A percentile compares a stretch with the other conserved stretches of the same genome.
Evolutionary conservation across 1,140 invertebrate species (phyloP).

Genomic region (Brachionus paranguensis): DNA sequence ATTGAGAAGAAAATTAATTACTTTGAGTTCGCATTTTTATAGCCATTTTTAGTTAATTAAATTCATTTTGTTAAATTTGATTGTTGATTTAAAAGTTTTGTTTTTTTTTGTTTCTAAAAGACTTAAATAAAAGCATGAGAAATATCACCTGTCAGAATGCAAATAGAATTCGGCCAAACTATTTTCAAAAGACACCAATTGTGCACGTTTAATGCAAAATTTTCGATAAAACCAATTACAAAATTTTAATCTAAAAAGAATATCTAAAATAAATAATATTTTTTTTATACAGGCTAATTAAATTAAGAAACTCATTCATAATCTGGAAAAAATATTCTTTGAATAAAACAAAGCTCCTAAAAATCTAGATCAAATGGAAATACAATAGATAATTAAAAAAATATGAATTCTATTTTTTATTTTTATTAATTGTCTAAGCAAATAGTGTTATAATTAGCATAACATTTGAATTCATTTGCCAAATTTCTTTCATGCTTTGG

Average conservation of each 20-base stretch:
- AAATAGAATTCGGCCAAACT: background rate
- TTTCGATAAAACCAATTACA: background rate
- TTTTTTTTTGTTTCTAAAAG: background rate
- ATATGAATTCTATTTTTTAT: background rate
- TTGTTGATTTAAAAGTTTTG: background rate
- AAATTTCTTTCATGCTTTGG: constrained; percentile 80
- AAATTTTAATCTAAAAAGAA: background rate
- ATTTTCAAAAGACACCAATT: background rate
- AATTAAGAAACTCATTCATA: background rate
- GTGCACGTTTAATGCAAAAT: background rate
- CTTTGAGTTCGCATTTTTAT: too few species aligned
- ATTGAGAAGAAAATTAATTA: background rate
- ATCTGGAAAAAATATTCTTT: background rate
- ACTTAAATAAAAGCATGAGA: background rate
- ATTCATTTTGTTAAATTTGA: background rate
- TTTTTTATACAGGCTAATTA: background rate
- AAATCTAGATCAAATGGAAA: background rate
- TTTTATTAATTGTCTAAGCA: constrained; percentile 15
- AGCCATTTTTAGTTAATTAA: background rate
- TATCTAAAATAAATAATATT: background rate
- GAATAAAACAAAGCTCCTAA: background rate
- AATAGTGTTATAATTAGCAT: constrained; percentile 69
- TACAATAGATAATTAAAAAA: background rate
- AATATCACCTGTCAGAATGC: background rate
- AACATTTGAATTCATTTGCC: constrained; percentile 84